phyloP scores from a whole-genome alignment of 2,113 vertebrate genomes.

The Zosterops japonicus region DNA sequence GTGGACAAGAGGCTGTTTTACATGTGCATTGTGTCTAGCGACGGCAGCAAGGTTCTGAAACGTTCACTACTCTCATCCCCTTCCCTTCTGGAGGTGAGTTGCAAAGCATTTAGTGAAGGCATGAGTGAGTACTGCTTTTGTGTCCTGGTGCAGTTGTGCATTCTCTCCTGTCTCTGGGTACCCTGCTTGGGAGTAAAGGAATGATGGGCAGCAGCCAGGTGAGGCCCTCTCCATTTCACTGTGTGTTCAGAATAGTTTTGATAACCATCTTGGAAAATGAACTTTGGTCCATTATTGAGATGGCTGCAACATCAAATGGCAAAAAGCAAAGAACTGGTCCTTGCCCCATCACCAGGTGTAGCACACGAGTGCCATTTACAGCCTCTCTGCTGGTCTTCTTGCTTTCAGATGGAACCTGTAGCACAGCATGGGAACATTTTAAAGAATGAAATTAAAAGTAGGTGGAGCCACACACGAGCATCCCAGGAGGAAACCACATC shows the following conservation, averaged over 20 bases:
- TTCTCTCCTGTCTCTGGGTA: background rate
- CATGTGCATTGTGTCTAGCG: background rate
- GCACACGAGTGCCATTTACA: background rate
- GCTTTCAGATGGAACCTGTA: background rate
- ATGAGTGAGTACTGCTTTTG: background rate
- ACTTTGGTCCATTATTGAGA: background rate
- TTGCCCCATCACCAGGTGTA: background rate
- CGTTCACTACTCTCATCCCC: accelerated
- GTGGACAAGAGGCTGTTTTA: background rate
- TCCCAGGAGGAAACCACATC: background rate
- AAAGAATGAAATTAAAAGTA: background rate
- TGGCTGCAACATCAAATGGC: background rate
- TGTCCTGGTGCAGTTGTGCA: background rate
- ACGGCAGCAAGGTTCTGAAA: background rate
- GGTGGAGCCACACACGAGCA: accelerated
- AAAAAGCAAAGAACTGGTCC: background rate
- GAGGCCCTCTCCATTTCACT: background rate
- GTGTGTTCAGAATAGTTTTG: background rate
- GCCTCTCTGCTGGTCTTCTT: background rate
- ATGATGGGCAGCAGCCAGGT: background rate
- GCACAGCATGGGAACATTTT: background rate
- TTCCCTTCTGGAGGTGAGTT: background rate
- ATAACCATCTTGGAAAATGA: background rate
- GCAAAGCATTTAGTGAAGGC: background rate
- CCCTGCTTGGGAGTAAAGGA: background rate